Conservation (phyloP, 1,140 invertebrate genomes). For the Apolygus lucorum region DNA sequence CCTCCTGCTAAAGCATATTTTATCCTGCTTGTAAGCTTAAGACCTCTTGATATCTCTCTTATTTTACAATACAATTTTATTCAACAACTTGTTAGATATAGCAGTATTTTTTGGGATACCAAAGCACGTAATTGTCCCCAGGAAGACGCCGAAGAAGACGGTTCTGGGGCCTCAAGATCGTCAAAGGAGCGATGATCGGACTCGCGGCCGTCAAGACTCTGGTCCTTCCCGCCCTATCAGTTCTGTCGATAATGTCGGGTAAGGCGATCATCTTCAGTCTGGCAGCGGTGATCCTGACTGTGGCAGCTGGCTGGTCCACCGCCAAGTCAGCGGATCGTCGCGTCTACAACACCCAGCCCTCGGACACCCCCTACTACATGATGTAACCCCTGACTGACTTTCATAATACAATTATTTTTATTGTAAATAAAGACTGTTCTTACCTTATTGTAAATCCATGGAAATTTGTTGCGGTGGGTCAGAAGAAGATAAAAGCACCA, state of each 20-base stretch:
- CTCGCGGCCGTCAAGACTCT: constrained; percentile 12
- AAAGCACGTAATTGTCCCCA: not conserved
- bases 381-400: not conserved
- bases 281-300: not conserved
- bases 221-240: constrained; percentile 15
- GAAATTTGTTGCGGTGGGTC: no score
- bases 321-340: constrained; percentile 8
- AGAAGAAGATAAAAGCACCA: no score
- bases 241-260: constrained; percentile 19
- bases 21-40: no score
- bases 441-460: no score
- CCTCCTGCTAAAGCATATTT: no score
- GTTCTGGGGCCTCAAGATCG: not conserved
- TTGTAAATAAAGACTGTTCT: not conserved
- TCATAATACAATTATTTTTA: not conserved
- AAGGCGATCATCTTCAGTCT: constrained; percentile 22
- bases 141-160: constrained; percentile 10
- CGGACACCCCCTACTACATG: constrained; percentile 3
- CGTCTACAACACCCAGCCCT: constrained; percentile 2
- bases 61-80: no score
- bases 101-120: no score
- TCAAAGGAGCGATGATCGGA: constrained; percentile 13
- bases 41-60: no score
- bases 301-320: not conserved
- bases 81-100: no score